phyloP scores from a whole-genome alignment of 1,140 invertebrate genomes.

The Streblospio benedicti region DNA sequence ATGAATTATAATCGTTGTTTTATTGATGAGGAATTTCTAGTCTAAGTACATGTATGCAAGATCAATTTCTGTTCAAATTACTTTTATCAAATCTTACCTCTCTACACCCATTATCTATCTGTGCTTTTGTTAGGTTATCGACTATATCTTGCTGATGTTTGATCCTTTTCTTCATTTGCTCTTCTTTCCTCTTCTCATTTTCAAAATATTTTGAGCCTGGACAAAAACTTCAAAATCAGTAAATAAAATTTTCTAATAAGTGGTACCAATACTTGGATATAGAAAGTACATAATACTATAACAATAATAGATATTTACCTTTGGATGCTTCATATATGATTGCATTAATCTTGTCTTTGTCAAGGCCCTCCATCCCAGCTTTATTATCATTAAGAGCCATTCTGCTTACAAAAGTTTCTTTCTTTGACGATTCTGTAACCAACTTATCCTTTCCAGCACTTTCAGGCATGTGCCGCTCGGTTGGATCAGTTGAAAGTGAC shows the following conservation, averaged over 20 bases:
- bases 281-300: too few species aligned
- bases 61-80: too few species aligned
- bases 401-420: too few species aligned
- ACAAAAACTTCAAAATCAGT: constrained; percentile 3
- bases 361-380: constrained; percentile 55
- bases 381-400: constrained; percentile 48
- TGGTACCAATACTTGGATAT: not conserved
- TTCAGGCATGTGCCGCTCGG: too few species aligned
- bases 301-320: too few species aligned
- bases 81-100: too few species aligned
- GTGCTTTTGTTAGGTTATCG: constrained; percentile 34
- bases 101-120: constrained; percentile 42
- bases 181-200: constrained; percentile 50
- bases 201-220: constrained; percentile 54
- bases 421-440: too few species aligned
- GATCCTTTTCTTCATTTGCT: constrained; percentile 44
- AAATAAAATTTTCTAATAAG: not conserved
- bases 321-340: constrained; percentile 54
- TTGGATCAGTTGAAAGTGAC: too few species aligned
- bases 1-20: too few species aligned
- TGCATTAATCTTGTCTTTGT: constrained; percentile 54
- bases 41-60: too few species aligned
- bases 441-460: too few species aligned
- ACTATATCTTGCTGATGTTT: constrained; percentile 39
- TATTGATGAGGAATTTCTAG: too few species aligned